Base-by-base conservation (phyloP, 2,888 invertebrate species). In the Ptychoptera albimana region DNA sequence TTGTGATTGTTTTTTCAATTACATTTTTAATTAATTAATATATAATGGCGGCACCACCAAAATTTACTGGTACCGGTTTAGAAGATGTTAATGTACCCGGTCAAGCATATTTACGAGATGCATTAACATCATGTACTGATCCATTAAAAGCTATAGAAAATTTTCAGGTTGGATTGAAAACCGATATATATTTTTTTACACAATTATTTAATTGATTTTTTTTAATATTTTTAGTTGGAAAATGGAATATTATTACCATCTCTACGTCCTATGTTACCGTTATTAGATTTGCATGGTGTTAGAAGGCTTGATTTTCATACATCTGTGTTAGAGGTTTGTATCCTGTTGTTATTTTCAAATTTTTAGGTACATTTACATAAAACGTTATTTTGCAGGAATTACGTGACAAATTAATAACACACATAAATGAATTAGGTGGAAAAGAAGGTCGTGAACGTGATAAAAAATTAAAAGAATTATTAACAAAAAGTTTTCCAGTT, bases 81-180 rank as follows among this genome's bases (percentile, higher is more conserved):
- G 87, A 89, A 63, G 84, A 86, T 50, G 77, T 88, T 2, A 88
- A 87, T 11, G 84, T 92, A 49, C 83, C 88, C 0, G 91, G 89
- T 0, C 83, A 87, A 57, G 74, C 78, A n/a, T 84, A 75, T 60
- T 71, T 92, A n/a, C 70, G 82, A 42, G 91, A 94, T 64, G 86
- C 93, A 10, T 71, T 96, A 12, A 93, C 93, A 11, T 93, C 89
- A 57, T 94, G 94, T 60, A 89, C 91, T 1, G 94, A 97, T 68
- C 96, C 96, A 10, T 63, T 96, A 35, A 91, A 91, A 68, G 94
- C 96, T n/a, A 97, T 97, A 50, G 93, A 94, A 71, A 93, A 94
- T 64, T 97, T 97, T 71, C 93, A 96, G 70, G 79, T 79, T 61
- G 53, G 49, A 8, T 30, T 7, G 43, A 41, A 23, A 15, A 40